These are phyloP conservation scores for Tapirus indicus DNA, from an alignment of 2,797 vertebrate genomes.

Conservation along the genomic window DNA sequence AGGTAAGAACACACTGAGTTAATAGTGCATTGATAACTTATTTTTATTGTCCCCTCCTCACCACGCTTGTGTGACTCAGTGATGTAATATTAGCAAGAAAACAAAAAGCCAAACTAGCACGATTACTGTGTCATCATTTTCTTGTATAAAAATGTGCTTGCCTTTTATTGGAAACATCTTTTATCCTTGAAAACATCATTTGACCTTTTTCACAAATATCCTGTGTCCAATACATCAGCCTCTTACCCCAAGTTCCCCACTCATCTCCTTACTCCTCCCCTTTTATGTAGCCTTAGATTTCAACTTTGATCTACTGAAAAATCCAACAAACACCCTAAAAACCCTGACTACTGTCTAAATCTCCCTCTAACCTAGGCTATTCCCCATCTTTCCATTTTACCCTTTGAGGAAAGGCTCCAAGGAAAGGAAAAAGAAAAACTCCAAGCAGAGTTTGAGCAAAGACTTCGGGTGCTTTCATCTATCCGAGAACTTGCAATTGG, in stretches of 20 bases:
- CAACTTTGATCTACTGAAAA: background rate
- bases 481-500: background rate
- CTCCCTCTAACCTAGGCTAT: background rate
- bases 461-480: background rate
- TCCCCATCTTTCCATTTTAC: background rate
- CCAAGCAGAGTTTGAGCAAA: background rate
- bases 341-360: background rate
- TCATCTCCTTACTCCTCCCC: background rate
- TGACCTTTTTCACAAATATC: constrained; percentile 71
- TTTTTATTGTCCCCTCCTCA: constrained; percentile 87
- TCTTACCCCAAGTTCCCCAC: background rate
- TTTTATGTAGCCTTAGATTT: background rate
- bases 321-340: background rate
- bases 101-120: constrained; percentile 84
- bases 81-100: constrained; percentile 88
- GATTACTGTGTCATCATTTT: constrained; percentile 84
- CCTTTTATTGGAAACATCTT: constrained; percentile 82
- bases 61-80: constrained; percentile 77
- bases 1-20: constrained; percentile 88
- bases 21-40: constrained; percentile 89
- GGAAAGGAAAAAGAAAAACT: too few relatives aligned
- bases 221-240: background rate
- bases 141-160: constrained; percentile 81
- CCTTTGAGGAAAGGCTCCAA: background rate
- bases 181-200: constrained; percentile 84